These are phyloP conservation scores for Saturnia japonica DNA, from an alignment of 2,888 invertebrate genomes.

Conservation along the genomic window DNA sequence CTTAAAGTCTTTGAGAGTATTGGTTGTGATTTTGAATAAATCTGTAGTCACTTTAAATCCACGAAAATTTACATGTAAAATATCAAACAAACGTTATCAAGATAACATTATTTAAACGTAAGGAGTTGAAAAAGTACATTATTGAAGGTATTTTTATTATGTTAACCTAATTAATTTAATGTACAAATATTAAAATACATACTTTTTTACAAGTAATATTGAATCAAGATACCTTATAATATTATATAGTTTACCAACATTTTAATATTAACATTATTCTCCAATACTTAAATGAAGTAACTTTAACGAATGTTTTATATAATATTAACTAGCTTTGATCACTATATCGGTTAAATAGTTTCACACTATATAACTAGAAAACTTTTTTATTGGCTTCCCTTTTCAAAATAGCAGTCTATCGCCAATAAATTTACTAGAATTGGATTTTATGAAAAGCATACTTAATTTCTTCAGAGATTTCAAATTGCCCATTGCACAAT, in stretches of 20 bases:
- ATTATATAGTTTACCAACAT: neutral
- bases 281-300: neutral
- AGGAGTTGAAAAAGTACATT: too few relatives aligned
- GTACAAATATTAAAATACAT: neutral
- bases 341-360: neutral
- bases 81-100: neutral
- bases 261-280: neutral
- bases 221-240: neutral
- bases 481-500: too few relatives aligned
- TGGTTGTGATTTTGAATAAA: constrained; percentile 22
- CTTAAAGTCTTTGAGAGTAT: constrained; percentile 31
- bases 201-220: neutral
- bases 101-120: neutral
- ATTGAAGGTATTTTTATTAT: too few relatives aligned
- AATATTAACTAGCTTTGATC: too few relatives aligned
- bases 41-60: neutral
- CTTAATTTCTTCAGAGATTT: too few relatives aligned
- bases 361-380: neutral
- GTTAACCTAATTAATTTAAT: neutral
- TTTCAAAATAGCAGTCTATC: neutral
- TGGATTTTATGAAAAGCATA: too few relatives aligned
- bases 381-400: neutral
- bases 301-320: too few relatives aligned
- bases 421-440: too few relatives aligned
- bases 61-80: neutral